Conservation (phyloP, 2,797 vertebrate genomes). For the Chelmon rostratus region DNA sequence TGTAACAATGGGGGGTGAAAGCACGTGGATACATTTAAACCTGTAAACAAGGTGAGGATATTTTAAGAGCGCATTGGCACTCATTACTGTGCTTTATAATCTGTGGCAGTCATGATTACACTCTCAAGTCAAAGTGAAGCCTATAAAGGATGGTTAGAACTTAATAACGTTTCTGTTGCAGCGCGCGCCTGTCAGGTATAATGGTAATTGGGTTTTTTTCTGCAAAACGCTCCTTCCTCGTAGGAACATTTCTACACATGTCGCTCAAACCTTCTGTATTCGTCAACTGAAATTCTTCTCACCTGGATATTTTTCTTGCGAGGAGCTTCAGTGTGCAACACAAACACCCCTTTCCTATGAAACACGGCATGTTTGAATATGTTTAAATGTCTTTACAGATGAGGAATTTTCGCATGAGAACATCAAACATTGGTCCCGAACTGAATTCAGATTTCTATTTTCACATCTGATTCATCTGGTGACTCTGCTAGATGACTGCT, state of each 20-base stretch:
- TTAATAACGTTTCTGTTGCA: neutral
- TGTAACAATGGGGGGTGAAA: neutral
- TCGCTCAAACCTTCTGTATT: too few relatives aligned
- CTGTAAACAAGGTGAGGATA: slow-evolving; percentile 44
- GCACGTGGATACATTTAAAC: slow-evolving; percentile 16
- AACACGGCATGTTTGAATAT: neutral
- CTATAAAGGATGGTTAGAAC: slow-evolving; percentile 13
- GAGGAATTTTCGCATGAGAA: neutral
- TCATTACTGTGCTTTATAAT: slow-evolving; percentile 49
- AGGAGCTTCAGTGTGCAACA: neutral
- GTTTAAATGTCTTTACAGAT: neutral
- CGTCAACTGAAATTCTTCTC: too few relatives aligned
- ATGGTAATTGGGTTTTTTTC: neutral
- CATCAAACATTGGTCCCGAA: neutral
- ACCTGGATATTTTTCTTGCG: neutral
- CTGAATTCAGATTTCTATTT: neutral
- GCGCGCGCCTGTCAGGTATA: neutral
- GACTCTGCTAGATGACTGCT: neutral
- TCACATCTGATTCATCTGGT: neutral
- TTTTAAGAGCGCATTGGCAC: slow-evolving; percentile 4
- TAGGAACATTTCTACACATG: too few relatives aligned
- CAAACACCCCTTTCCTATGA: too few relatives aligned
- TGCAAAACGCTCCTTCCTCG: neutral
- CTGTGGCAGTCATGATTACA: slow-evolving; percentile 41
- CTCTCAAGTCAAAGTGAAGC: slow-evolving; percentile 18